phyloP scores from a whole-genome alignment of 2,113 vertebrate species.

The Columbina picui region DNA sequence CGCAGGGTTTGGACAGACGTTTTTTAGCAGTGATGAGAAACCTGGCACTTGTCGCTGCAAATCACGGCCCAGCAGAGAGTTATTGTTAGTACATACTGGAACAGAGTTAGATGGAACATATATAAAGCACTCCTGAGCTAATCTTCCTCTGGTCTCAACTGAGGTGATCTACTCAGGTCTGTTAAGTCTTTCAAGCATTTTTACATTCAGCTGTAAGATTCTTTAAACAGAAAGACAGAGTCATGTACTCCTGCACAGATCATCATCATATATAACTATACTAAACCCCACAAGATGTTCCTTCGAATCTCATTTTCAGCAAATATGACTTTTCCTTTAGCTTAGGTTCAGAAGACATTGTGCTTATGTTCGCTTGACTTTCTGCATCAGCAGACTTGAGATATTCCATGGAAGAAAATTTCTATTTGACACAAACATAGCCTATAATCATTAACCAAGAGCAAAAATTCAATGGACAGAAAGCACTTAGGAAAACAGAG shows the following conservation, averaged over 20 bases:
- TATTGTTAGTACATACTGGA: too few relatives aligned
- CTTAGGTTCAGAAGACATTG: accelerated
- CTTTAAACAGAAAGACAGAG: background rate
- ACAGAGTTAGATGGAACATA: background rate
- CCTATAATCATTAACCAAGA: background rate
- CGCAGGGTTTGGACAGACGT: background rate
- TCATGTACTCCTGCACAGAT: background rate
- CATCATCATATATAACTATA: too few relatives aligned
- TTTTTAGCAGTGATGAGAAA: background rate
- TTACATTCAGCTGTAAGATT: background rate
- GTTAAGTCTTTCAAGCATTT: background rate
- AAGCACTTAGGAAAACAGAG: background rate
- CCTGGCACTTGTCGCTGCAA: background rate
- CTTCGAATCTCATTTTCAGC: background rate
- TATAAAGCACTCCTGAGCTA: background rate
- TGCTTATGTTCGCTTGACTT: background rate
- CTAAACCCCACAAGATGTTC: background rate
- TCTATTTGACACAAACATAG: background rate
- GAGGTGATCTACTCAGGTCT: background rate
- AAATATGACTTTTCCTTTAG: background rate
- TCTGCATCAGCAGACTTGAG: background rate
- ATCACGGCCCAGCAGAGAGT: background rate
- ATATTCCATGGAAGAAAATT: background rate
- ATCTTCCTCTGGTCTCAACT: background rate
- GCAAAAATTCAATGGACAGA: background rate